Conservation (phyloP, 2,113 vertebrate genomes). For the Pheucticus melanocephalus region DNA sequence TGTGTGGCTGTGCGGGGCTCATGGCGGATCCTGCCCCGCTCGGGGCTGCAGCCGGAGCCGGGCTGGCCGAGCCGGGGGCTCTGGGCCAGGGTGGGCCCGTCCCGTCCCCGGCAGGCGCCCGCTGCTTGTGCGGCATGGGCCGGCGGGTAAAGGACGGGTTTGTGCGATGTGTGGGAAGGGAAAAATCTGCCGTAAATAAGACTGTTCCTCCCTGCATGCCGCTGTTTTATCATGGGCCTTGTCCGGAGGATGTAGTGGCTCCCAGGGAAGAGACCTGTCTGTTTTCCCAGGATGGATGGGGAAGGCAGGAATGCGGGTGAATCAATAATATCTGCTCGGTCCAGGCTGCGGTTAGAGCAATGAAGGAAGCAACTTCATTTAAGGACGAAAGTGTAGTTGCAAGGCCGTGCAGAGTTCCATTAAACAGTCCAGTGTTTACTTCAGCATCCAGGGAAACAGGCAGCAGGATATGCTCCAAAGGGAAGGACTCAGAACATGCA, state of each 20-base stretch:
- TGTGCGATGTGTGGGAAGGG: too few species aligned
- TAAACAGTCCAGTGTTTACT: not conserved
- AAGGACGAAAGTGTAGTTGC: not conserved
- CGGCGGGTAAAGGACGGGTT: fast-evolving
- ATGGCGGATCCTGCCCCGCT: fast-evolving
- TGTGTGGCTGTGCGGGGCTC: not conserved
- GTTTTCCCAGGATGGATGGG: not conserved
- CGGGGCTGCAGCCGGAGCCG: not conserved
- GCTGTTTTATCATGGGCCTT: fast-evolving
- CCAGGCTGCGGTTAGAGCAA: too few species aligned
- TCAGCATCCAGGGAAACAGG: not conserved
- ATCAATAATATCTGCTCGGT: not conserved
- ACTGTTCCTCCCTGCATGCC: fast-evolving
- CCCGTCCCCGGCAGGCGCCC: fast-evolving
- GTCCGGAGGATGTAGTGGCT: not conserved
- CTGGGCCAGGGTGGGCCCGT: not conserved
- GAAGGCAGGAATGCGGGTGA: not conserved
- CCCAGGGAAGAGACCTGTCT: not conserved
- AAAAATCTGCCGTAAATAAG: not conserved
- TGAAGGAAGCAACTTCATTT: not conserved
- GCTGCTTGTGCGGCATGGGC: fast-evolving
- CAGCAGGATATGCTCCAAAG: not conserved
- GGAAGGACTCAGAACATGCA: not conserved
- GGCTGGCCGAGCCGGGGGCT: not conserved
- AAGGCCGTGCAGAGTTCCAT: not conserved